Conservation (phyloP, 30 jellyfish, hydroid and myxozoan genomes). For the Haliclystus octoradiatus region DNA sequence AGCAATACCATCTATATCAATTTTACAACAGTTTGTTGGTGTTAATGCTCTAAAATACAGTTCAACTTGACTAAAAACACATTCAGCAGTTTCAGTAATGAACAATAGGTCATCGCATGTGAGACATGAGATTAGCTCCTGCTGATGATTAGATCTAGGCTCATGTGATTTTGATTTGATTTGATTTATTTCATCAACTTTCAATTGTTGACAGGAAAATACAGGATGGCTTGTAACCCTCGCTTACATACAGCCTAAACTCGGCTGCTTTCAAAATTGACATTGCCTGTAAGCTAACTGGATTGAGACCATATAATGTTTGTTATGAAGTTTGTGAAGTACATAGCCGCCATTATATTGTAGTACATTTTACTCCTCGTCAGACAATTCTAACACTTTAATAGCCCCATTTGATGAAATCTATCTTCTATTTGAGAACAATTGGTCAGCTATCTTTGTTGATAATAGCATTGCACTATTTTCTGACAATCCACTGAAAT, state of each 20-base stretch:
- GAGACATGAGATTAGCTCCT: background rate
- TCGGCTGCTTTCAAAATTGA: background rate
- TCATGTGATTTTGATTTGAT: background rate
- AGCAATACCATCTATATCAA: background rate
- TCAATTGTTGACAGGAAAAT: too few relatives aligned
- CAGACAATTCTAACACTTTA: background rate
- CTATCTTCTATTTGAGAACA: too few relatives aligned
- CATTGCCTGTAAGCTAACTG: background rate
- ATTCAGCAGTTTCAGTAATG: background rate
- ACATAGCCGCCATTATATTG: background rate
- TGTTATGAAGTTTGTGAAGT: background rate
- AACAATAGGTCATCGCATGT: background rate
- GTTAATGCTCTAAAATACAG: background rate
- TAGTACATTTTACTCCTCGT: background rate
- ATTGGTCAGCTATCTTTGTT: constrained; percentile 12
- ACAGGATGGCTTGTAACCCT: too few relatives aligned
- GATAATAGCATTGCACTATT: constrained; percentile 18
- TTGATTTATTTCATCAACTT: too few relatives aligned
- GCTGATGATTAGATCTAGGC: background rate
- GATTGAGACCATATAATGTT: background rate
- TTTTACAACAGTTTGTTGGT: background rate
- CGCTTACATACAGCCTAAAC: too few relatives aligned
- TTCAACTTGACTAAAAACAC: background rate
- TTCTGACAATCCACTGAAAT: constrained; percentile 9
- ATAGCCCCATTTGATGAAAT: too few relatives aligned